phyloP scores from a whole-genome alignment of 2,797 vertebrate genomes.

The Brachymystax lenok region DNA sequence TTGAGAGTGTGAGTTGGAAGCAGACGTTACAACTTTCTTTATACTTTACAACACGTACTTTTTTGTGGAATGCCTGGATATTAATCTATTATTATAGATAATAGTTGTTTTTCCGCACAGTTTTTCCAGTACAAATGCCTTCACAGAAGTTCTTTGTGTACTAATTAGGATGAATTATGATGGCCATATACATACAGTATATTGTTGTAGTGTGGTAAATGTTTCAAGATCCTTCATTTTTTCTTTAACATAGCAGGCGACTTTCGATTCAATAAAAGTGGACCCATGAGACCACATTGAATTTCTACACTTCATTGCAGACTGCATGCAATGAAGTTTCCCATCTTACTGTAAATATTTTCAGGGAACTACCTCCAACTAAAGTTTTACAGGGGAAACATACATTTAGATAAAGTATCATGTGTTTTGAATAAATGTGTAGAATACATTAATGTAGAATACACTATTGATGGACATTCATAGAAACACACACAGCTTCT shows the following conservation, averaged over 20 bases:
- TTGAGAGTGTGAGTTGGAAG: no score
- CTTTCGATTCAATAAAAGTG: background rate
- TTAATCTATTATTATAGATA: no score
- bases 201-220: constrained; percentile 44
- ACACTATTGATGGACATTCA: no score
- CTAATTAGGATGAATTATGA: constrained; percentile 35
- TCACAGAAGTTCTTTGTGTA: background rate
- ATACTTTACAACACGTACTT: no score
- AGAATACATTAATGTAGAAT: no score
- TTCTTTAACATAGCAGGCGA: constrained; percentile 3
- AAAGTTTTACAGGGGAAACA: background rate
- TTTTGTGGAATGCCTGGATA: no score
- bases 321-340: background rate
- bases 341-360: background rate
- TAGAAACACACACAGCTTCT: no score
- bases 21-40: no score
- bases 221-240: constrained; percentile 45
- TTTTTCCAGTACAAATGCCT: background rate
- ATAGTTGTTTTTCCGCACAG: no score
- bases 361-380: background rate
- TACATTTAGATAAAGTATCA: no score
- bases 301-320: constrained; percentile 1
- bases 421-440: no score
- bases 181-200: background rate
- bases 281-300: background rate